These are phyloP conservation scores for Muraenolepis orangiensis DNA, from an alignment of 2,797 vertebrate species.

Conservation along the genomic window DNA sequence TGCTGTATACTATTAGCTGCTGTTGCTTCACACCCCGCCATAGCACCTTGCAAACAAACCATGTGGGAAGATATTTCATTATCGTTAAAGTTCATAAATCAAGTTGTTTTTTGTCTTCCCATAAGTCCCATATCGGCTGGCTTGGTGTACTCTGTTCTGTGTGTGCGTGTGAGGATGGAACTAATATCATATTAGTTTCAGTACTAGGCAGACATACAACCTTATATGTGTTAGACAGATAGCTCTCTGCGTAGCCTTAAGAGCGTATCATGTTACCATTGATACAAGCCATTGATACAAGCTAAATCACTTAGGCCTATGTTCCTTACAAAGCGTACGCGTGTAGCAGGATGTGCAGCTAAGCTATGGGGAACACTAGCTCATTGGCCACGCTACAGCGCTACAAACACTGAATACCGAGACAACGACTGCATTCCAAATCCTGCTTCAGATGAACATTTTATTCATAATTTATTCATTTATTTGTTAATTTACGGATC, in stretches of 20 bases:
- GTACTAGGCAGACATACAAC: not conserved
- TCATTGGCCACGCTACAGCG: not conserved
- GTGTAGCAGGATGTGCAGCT: not conserved
- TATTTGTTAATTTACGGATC: not conserved
- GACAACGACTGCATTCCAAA: not conserved
- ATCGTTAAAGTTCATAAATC: not conserved
- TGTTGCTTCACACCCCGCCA: not conserved
- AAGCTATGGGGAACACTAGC: not conserved
- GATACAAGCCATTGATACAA: not conserved
- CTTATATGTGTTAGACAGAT: not conserved
- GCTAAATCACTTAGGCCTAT: not conserved
- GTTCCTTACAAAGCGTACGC: not conserved
- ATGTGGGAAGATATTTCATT: not conserved
- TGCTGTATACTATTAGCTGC: constrained; percentile 14
- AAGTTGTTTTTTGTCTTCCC: not conserved
- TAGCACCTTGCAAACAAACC: not conserved
- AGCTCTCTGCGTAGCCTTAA: not conserved
- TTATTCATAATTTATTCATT: not conserved
- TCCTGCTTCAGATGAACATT: not conserved
- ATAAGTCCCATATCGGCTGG: not conserved
- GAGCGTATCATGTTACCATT: not conserved
- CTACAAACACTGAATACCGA: not conserved
- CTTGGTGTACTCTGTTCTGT: not conserved
- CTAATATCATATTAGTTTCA: not conserved
- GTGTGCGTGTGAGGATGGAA: not conserved